Evolutionary conservation across 1,140 invertebrate genomes (phyloP).

Genomic region (Campoletis sonorensis): DNA sequence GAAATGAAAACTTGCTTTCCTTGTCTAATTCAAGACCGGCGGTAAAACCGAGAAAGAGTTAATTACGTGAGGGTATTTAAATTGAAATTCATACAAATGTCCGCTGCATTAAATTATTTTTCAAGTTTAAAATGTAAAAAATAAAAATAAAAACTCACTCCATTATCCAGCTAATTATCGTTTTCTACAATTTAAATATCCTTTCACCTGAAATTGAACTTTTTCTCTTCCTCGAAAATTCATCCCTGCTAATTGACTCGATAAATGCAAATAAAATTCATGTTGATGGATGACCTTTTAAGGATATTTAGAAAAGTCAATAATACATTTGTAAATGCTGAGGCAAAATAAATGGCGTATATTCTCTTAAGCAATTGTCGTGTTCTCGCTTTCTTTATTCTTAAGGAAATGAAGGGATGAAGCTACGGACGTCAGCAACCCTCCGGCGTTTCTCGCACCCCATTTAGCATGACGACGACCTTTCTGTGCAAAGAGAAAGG

Average conservation of each 20-base stretch:
- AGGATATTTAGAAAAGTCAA: not conserved
- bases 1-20: not conserved
- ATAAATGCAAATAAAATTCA: no score
- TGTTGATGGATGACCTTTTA: no score
- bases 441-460: slow-evolving; percentile 12
- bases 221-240: no score
- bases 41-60: not conserved
- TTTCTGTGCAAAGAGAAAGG: not conserved
- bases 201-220: no score
- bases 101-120: not conserved
- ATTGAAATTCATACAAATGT: no score
- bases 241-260: no score
- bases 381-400: not conserved
- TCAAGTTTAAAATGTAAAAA: not conserved
- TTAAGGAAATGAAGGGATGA: not conserved
- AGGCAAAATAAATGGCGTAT: not conserved
- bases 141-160: no score
- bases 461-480: slow-evolving; percentile 21
- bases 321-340: not conserved
- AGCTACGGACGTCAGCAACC: not conserved
- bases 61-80: no score
- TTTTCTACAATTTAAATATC: no score
- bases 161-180: no score
- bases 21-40: not conserved
- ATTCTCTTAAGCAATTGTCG: not conserved